Percentiles rank a stretch among this genome's conserved stretches.
phyloP scores from a whole-genome alignment of 1,140 invertebrate species.

The Papilio dardanus region DNA sequence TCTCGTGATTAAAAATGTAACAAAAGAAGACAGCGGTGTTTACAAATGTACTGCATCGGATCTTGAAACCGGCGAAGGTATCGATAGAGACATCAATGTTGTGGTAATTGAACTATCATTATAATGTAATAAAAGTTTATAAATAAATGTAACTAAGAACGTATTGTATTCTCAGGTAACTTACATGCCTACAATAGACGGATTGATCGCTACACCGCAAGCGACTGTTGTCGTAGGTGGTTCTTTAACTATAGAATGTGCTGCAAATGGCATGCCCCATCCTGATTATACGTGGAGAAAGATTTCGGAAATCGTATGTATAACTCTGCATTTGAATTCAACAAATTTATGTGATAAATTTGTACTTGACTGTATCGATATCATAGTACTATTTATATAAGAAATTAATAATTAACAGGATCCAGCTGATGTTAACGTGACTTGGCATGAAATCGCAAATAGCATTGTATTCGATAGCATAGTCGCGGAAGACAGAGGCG shows the following conservation, averaged over 20 bases:
- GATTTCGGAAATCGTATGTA: conserved; percentile 45
- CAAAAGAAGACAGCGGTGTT: conserved; percentile 57
- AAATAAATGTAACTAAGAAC: not conserved
- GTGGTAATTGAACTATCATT: conserved; percentile 51
- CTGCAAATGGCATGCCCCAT: conserved; percentile 56
- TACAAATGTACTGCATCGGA: conserved; percentile 65
- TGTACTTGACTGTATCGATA: not conserved
- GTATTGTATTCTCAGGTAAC: conserved; percentile 53
- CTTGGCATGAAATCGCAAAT: conserved; percentile 52
- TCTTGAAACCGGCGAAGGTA: conserved; percentile 55
- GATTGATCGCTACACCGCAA: conserved; percentile 51
- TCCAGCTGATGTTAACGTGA: conserved; percentile 44
- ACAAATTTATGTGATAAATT: not conserved
- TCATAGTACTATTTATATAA: not conserved
- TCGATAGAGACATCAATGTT: conserved; percentile 57
- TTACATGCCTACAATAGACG: conserved; percentile 52
- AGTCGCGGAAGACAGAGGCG: conserved; percentile 52
- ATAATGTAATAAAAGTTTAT: no score
- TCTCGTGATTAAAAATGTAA: conserved; percentile 59
- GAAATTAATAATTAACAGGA: conserved; percentile 35
- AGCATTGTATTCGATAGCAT: conserved; percentile 59
- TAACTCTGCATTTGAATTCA: not conserved
- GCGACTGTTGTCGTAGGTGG: conserved; percentile 46
- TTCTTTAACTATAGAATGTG: conserved; percentile 57
- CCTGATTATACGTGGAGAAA: conserved; percentile 63